Conservation (phyloP, 1,140 invertebrate species). For the Drosophila ficusphila region DNA sequence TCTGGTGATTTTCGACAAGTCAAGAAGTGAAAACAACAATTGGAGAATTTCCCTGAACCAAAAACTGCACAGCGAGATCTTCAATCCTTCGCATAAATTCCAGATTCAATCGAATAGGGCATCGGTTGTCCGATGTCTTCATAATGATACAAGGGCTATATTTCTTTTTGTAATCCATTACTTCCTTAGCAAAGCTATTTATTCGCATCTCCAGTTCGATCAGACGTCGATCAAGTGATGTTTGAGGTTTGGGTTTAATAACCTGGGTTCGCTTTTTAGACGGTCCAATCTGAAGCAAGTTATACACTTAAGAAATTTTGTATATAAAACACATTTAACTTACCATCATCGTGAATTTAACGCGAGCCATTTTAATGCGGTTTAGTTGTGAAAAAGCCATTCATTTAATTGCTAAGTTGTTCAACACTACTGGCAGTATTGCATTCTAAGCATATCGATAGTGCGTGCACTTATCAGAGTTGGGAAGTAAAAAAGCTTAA, state of each 20-base stretch:
- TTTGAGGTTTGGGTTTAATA: background rate
- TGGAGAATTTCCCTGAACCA: background rate
- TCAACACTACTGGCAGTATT: background rate
- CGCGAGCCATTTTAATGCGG: background rate
- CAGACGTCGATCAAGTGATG: background rate
- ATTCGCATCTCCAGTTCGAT: background rate
- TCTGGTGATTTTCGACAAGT: background rate
- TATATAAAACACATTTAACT: background rate
- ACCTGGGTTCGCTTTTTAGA: background rate
- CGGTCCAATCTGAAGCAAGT: background rate
- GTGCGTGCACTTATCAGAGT: no score
- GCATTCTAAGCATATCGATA: background rate
- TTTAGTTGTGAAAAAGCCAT: background rate
- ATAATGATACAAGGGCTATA: no score
- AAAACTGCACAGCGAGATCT: background rate
- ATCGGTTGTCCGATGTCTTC: background rate
- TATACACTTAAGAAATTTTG: background rate
- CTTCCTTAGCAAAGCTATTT: background rate
- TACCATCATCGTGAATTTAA: constrained; percentile 2
- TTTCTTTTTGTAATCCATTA: background rate
- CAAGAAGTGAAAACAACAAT: background rate
- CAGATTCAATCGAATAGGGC: background rate
- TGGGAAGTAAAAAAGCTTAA: background rate
- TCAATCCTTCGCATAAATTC: background rate
- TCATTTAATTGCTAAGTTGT: background rate